Evolutionary conservation across 2,797 vertebrate species (phyloP).

Genomic region (Gymnodraco acuticeps): DNA sequence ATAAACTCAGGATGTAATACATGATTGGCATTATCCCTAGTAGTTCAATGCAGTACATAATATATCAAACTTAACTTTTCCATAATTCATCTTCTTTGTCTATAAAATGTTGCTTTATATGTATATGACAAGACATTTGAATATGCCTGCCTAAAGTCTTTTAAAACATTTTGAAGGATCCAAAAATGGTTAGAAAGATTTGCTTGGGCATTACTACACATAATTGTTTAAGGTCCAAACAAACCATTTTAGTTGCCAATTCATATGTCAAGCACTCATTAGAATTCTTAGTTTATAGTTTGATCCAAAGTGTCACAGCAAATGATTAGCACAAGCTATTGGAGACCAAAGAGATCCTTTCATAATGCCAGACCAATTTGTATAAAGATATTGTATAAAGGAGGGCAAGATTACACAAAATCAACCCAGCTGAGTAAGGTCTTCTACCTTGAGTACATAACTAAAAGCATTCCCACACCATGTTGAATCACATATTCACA

Average conservation of each 20-base stretch:
- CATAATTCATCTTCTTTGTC: neutral
- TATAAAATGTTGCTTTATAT: neutral
- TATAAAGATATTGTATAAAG: neutral
- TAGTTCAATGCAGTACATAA: neutral
- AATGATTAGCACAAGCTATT: neutral
- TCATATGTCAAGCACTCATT: neutral
- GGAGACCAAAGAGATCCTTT: neutral
- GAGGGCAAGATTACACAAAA: neutral
- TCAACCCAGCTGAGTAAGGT: neutral
- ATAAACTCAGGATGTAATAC: neutral
- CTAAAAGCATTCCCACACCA: neutral
- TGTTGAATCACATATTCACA: neutral
- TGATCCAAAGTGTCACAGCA: neutral
- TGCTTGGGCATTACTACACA: neutral
- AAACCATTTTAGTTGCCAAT: neutral
- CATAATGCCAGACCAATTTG: neutral
- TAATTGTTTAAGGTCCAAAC: neutral
- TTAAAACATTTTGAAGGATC: neutral
- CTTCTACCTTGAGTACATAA: neutral
- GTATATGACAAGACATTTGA: neutral
- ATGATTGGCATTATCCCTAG: neutral
- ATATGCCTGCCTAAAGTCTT: neutral
- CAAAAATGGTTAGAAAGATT: neutral
- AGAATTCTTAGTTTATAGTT: neutral
- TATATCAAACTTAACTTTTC: neutral